Evolutionary conservation across 2,888 invertebrate genomes (phyloP).

Genomic region (Myopa testacea): DNA sequence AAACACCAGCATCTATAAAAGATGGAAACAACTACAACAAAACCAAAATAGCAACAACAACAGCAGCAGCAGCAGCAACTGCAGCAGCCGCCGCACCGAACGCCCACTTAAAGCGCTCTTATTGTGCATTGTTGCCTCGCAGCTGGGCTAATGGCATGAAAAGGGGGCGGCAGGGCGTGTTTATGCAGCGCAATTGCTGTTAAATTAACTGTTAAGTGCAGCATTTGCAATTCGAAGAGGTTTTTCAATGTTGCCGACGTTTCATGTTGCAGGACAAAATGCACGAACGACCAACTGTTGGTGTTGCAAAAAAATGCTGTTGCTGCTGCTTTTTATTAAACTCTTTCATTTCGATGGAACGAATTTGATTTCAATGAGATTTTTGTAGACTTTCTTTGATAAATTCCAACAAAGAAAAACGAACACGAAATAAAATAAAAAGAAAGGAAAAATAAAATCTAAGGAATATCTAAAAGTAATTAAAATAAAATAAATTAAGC

Average conservation of each 20-base stretch:
- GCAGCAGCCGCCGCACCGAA: conserved; percentile 30
- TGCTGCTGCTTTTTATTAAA: too few species aligned
- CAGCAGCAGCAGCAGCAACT: conserved; percentile 24
- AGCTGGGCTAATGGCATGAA: background rate
- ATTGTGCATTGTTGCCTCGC: conserved; percentile 2
- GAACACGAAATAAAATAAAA: too few species aligned
- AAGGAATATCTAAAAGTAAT: too few species aligned
- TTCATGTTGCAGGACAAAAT: background rate
- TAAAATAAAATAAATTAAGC: too few species aligned
- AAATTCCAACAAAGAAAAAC: too few species aligned
- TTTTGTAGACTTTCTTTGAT: too few species aligned
- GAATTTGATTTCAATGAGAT: too few species aligned
- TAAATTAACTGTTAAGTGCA: conserved; percentile 32
- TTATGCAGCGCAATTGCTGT: background rate
- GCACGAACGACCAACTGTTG: background rate
- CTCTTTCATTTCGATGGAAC: too few species aligned
- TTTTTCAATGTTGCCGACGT: background rate
- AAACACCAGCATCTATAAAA: background rate
- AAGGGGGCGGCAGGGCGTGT: background rate
- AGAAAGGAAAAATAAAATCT: too few species aligned
- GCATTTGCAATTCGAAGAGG: conserved; percentile 7
- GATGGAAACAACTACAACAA: background rate
- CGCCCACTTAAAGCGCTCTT: conserved; percentile 8
- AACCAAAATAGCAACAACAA: background rate
- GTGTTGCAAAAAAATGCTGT: background rate